These are phyloP conservation scores for Limnephilus rhombicus DNA, from an alignment of 2,888 invertebrate genomes.

Conservation along the genomic window DNA sequence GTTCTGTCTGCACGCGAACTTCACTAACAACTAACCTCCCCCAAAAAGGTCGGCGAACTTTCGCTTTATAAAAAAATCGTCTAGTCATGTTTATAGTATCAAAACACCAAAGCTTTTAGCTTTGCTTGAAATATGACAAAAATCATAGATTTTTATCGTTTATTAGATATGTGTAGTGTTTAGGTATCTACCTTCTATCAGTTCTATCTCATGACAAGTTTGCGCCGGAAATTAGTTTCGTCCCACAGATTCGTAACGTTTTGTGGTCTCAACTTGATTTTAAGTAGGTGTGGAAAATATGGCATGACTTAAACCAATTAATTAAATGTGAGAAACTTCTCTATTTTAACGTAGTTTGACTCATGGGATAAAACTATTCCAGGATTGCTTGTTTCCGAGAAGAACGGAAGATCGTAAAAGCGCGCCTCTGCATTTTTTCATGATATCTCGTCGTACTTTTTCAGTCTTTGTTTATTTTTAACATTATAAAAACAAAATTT, in stretches of 20 bases:
- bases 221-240: neutral
- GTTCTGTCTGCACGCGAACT: slow-evolving; percentile 36
- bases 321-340: neutral
- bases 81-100: neutral
- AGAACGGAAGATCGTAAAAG: neutral
- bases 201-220: neutral
- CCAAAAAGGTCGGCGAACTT: neutral
- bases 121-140: neutral
- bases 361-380: neutral
- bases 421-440: neutral
- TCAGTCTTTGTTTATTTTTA: slow-evolving; percentile 25
- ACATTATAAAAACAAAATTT: slow-evolving; percentile 16
- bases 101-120: neutral
- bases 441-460: neutral
- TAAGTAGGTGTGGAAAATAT: neutral
- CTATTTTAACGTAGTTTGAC: neutral
- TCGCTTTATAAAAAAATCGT: neutral
- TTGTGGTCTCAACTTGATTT: neutral
- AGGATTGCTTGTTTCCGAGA: neutral
- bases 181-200: neutral
- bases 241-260: neutral
- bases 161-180: no score
- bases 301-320: neutral
- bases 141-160: neutral
- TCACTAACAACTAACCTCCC: neutral